Evolutionary conservation across 1,140 invertebrate genomes (phyloP), one percentile per base, ranked within the genome.

Genomic region (Aphidius ervi): DNA sequence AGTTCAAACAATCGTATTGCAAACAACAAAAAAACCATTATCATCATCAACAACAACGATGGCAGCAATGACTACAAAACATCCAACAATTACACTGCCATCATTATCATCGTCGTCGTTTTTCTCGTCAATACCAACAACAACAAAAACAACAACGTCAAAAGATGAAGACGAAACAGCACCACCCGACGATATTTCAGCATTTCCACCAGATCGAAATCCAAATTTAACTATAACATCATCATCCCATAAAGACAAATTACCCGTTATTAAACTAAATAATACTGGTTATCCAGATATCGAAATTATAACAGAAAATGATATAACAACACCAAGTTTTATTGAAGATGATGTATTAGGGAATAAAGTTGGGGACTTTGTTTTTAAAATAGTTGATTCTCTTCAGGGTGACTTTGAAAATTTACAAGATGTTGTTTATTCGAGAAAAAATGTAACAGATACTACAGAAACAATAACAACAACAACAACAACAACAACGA

Each of bases 181-280:
- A 2, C 72, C 78, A 0, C 82, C 85, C 0, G 87, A 91, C 63
- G 87, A 90, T 60, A 74, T 88, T 5, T 85, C 87, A 20, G 91
- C 91, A 64, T 93, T 93, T 75, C 91, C 91, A 40, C 91, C 91
- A 0, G 91, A 91, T 3, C 82, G 90, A 56, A 91, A 92, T 74
- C 91, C 91, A 0, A 88, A 90, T 76, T 74, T 91, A 1, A 92
- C 91, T 59, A 84, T 84, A 59, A 78, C 76, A 5, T 77, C 82
- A 3, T 64, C 62, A 9, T 67, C 67, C 16, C 75, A 77, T 31
- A 74, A 77, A 7, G 77, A 79, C 7, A 78, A 77, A 40, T 75
- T 40, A 54, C 42, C 76, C 5, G 77, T 83, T 3, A 75, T 82
- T 4, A 71, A 81, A 1, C 83, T 72, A 56, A 86, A 84, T 53